These are phyloP conservation scores for Cherax quadricarinatus DNA, from an alignment of 1,140 invertebrate genomes.

Conservation along the genomic window DNA sequence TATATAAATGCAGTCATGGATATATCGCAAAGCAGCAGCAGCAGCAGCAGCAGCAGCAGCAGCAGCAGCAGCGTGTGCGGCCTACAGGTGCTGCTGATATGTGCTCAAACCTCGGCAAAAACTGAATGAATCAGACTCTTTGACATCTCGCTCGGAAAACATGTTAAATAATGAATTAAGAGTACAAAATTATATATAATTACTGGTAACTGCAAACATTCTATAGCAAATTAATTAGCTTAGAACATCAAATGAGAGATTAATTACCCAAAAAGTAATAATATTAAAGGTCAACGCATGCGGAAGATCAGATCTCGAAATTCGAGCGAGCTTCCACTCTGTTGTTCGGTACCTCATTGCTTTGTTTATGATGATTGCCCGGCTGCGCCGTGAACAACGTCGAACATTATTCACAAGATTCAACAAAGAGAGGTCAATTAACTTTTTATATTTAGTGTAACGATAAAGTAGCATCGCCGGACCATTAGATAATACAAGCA, in stretches of 20 bases:
- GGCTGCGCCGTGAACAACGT: not conserved
- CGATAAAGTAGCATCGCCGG: too few species aligned
- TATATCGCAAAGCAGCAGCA: too few species aligned
- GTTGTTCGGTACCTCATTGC: slow-evolving; percentile 30
- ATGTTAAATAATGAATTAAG: not conserved
- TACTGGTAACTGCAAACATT: not conserved
- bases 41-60: too few species aligned
- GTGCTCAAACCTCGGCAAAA: too few species aligned
- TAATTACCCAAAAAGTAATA: not conserved
- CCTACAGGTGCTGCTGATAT: too few species aligned
- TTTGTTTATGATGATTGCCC: slow-evolving; percentile 40
- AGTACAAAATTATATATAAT: not conserved
- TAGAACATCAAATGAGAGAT: not conserved
- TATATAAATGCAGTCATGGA: too few species aligned
- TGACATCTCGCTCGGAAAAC: too few species aligned
- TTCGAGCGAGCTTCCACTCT: not conserved
- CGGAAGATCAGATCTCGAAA: not conserved
- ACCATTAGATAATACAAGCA: too few species aligned
- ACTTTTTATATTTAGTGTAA: too few species aligned
- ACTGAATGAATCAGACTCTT: not conserved
- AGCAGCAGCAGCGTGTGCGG: too few species aligned
- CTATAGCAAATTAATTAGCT: not conserved
- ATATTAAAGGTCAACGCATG: not conserved
- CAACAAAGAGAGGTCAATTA: too few species aligned
- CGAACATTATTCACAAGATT: not conserved